Evolutionary conservation across 2,888 invertebrate genomes (phyloP), one percentile per base, ranked within the genome.

Genomic region (Drosophila monieri): DNA sequence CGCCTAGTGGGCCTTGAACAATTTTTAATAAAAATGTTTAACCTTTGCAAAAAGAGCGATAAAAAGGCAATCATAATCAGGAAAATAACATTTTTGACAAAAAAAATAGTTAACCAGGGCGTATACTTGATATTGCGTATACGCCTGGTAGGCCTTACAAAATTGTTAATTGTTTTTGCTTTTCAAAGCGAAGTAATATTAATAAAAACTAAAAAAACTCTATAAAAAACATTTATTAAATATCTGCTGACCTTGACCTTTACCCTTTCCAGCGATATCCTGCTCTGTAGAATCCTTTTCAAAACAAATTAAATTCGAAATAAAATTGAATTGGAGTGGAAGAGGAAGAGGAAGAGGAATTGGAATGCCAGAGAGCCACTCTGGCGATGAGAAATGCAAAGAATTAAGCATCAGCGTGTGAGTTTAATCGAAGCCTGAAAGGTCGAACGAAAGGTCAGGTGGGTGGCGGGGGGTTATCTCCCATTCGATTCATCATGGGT

Each of bases 351-450:
- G 15, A 39, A 15, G n/a, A n/a, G 6, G n/a, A 35, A 39, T 39
- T 15, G 3, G 6, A 6, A 9, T 41, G 14, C 10, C 15, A 2
- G 6, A 27, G 21, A 2, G 8, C 2, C 27, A 27, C 27, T 27
- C 27, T 27, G 8, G 3, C 27, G 2, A 27, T 27, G 6, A 27
- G 6, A 27, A 27, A 27, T 0, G 6, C 8, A 46, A 46, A 46
- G 2, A 53, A 47, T 52, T 23, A 35, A 59, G 12, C 6, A 9
- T 14, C 15, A n/a, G 41, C n/a, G 14, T 35, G 30, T 14, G 21
- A 3, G 43, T 62, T 21, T n/a, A 43, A 64, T 43, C 25, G 35
- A 43, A 15, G 9, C 9, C 6, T 41, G 32, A 53, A 66, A 66
- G 66, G 52, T 65, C 54, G 15, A 6, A 4, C 10, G 12, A 44